A percentile compares a stretch with the other conserved stretches of the same genome.
phyloP scores from a whole-genome alignment of 1,140 invertebrate genomes.

The Meloidogyne chitwoodi region DNA sequence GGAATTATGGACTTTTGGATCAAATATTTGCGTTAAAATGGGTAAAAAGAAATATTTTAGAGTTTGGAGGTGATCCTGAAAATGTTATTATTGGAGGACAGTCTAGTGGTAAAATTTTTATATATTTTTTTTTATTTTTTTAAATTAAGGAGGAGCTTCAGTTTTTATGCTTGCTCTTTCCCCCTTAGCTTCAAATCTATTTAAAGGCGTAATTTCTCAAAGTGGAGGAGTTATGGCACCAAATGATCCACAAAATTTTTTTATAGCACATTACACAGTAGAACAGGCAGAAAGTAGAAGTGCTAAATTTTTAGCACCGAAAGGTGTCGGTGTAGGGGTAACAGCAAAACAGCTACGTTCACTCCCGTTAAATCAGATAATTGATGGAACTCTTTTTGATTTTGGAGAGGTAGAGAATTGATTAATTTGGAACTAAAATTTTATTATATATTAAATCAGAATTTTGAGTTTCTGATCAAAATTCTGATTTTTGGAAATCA shows the following conservation, averaged over 20 bases:
- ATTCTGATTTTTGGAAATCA: too few relatives aligned
- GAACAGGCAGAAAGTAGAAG: neutral
- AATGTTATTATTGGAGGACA: slow-evolving; percentile 71
- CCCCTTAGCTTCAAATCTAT: neutral
- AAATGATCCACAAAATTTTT: neutral
- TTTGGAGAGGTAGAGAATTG: too few relatives aligned
- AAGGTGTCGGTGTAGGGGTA: neutral
- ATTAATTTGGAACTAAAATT: too few relatives aligned
- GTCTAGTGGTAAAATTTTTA: slow-evolving; percentile 35
- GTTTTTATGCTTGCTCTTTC: neutral
- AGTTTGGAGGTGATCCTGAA: slow-evolving; percentile 73
- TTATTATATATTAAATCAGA: too few relatives aligned
- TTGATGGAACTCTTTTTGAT: too few relatives aligned
- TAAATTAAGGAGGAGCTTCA: neutral
- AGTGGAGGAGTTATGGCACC: neutral
- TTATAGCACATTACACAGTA: neutral
- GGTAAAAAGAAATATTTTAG: slow-evolving; percentile 70
- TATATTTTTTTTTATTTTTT: too few relatives aligned
- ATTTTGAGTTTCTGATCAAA: too few relatives aligned
- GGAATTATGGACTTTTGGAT: slow-evolving; percentile 66
- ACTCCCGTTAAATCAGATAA: neutral
- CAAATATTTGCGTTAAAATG: slow-evolving; percentile 72
- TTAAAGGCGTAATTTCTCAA: neutral
- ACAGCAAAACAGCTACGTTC: neutral
- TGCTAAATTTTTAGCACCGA: neutral